A percentile compares a stretch with the other conserved stretches of the same genome.
Evolutionary conservation across 2,113 vertebrate species (phyloP).

Genomic region (Phycodurus eques): DNA sequence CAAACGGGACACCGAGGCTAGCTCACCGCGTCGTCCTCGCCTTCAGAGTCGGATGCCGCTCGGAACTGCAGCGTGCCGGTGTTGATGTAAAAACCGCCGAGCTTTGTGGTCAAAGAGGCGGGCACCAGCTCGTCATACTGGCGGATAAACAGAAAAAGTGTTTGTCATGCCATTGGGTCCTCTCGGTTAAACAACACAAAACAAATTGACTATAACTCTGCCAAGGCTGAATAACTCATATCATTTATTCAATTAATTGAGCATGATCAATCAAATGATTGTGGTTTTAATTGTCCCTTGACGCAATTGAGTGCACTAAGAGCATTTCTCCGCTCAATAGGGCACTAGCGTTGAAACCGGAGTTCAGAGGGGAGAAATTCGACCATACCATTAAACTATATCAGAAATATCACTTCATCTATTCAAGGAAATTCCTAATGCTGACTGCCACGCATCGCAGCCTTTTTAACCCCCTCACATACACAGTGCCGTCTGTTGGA

Average conservation of each 20-base stretch:
- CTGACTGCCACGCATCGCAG: too few relatives aligned
- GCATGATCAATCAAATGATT: too few relatives aligned
- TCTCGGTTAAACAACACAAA: slow-evolving; percentile 14
- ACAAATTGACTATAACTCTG: background rate
- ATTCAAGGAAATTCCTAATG: background rate
- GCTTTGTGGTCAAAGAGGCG: slow-evolving; percentile 93
- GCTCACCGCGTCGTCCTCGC: slow-evolving; percentile 84
- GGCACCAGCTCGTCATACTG: slow-evolving; percentile 95
- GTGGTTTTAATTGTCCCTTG: too few relatives aligned
- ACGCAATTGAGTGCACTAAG: too few relatives aligned
- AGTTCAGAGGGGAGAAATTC: too few relatives aligned
- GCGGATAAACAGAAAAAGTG: slow-evolving; percentile 27
- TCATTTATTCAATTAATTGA: background rate
- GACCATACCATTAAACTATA: too few relatives aligned
- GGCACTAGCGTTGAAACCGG: too few relatives aligned
- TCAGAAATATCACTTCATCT: background rate
- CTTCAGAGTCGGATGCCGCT: slow-evolving; percentile 90
- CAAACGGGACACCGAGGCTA: background rate
- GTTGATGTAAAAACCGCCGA: slow-evolving; percentile 98
- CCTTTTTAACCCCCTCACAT: too few relatives aligned
- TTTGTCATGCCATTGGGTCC: slow-evolving; percentile 27
- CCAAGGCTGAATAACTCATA: background rate
- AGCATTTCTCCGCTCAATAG: too few relatives aligned
- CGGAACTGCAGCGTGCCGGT: slow-evolving; percentile 95
- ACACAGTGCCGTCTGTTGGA: too few relatives aligned